Conservation (phyloP, 2,888 invertebrate genomes). For the Myathropa florea region DNA sequence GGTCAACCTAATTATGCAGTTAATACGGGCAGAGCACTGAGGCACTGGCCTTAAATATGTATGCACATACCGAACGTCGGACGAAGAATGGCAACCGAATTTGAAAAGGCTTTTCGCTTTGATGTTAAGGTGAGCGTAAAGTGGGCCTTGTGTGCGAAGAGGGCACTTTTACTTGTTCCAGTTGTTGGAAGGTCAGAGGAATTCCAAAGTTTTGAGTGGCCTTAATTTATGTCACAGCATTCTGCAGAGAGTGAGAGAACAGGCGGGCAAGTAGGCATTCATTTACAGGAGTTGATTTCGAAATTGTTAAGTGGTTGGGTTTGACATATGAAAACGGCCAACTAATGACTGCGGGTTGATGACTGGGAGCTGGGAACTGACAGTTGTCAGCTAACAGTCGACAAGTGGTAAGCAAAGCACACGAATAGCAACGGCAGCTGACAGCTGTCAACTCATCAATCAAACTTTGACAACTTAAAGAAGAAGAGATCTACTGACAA, state of each 20-base stretch:
- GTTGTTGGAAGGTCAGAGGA: background rate
- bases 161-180: background rate
- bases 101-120: background rate
- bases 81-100: background rate
- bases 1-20: conserved; percentile 28
- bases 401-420: too few species aligned
- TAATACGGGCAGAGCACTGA: background rate
- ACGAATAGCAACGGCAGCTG: too few species aligned
- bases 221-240: background rate
- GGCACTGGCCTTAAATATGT: background rate
- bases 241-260: background rate
- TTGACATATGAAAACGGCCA: too few species aligned
- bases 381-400: too few species aligned
- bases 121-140: background rate
- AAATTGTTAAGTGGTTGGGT: background rate
- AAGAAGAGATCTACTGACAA: too few species aligned
- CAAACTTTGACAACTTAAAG: too few species aligned
- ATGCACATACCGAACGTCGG: background rate
- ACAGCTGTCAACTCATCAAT: too few species aligned
- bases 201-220: background rate
- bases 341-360: too few species aligned
- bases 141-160: background rate
- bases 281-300: background rate
- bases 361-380: too few species aligned
- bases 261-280: background rate